Conservation (phyloP, 1,140 invertebrate genomes). For the fruit fly (Drosophila melanogaster) region DNA sequence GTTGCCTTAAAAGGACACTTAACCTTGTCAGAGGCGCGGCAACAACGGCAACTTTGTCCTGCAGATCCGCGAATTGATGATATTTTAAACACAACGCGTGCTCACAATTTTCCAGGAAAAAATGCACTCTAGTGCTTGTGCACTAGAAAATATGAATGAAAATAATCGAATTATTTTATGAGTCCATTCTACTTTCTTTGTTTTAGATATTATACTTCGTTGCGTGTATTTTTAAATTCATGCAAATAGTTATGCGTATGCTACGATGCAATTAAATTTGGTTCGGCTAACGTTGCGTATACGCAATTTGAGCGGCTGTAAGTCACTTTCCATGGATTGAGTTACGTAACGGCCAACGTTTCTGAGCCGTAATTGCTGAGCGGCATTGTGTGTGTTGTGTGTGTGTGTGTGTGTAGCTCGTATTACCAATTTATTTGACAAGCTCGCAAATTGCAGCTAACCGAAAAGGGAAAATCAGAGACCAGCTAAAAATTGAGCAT, state of each 20-base stretch:
- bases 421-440: slow-evolving; percentile 64
- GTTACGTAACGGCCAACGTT: slow-evolving; percentile 10
- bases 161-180: too few relatives aligned
- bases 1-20: slow-evolving; percentile 55
- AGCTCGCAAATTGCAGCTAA: slow-evolving; percentile 37
- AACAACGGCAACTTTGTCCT: slow-evolving; percentile 24
- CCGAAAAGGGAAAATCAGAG: slow-evolving; percentile 7
- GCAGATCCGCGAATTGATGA: slow-evolving; percentile 30
- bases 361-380: slow-evolving; percentile 47
- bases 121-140: not conserved
- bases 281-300: slow-evolving; percentile 23
- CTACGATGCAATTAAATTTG: not conserved
- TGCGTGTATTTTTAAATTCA: not conserved
- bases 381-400: not conserved
- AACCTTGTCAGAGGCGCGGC: slow-evolving; percentile 50
- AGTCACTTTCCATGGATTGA: slow-evolving; percentile 4
- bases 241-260: not conserved
- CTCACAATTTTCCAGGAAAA: not conserved
- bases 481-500: slow-evolving; percentile 5
- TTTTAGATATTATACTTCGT: too few relatives aligned
- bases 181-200: too few relatives aligned
- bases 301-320: slow-evolving; percentile 24
- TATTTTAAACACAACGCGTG: slow-evolving; percentile 19
- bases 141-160: not conserved
- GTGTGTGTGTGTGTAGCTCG: slow-evolving; percentile 15